phyloP scores from a whole-genome alignment of 2,113 vertebrate species.

The Tachysurus fulvidraco region DNA sequence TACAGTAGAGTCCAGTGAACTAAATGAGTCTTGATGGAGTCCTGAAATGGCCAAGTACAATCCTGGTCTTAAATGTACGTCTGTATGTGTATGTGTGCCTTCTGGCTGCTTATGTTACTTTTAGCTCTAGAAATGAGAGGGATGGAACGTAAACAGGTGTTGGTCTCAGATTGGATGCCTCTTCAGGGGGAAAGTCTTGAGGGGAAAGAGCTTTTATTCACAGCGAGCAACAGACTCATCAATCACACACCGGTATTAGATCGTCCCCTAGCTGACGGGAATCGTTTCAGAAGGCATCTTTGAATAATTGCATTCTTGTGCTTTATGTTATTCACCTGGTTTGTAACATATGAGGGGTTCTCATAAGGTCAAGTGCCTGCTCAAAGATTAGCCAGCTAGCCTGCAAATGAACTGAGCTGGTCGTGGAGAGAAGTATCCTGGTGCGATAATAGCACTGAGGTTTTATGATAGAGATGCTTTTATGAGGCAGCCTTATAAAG shows the following conservation, averaged over 20 bases:
- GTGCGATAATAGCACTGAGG: slow-evolving; percentile 32
- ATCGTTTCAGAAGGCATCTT: slow-evolving; percentile 64
- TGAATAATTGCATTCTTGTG: slow-evolving; percentile 68
- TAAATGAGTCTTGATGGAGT: too few species aligned
- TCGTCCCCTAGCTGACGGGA: slow-evolving; percentile 64
- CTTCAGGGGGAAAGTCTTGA: slow-evolving; percentile 39
- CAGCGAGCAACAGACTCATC: slow-evolving; percentile 53
- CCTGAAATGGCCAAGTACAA: not conserved
- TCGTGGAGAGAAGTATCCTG: slow-evolving; percentile 19
- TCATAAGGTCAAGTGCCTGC: slow-evolving; percentile 64
- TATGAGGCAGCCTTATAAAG: slow-evolving; percentile 23
- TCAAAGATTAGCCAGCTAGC: slow-evolving; percentile 44
- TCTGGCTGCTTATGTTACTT: slow-evolving; percentile 45
- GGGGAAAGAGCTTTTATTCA: slow-evolving; percentile 35
- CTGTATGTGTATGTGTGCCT: slow-evolving; percentile 26
- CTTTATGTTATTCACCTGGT: slow-evolving; percentile 65
- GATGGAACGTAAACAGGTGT: slow-evolving; percentile 46
- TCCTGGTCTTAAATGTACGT: not conserved
- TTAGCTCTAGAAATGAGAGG: slow-evolving; percentile 29
- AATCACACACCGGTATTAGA: slow-evolving; percentile 66
- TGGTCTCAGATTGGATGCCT: slow-evolving; percentile 45
- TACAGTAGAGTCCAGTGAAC: too few species aligned
- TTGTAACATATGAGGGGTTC: slow-evolving; percentile 58
- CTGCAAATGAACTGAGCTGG: slow-evolving; percentile 32
- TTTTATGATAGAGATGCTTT: slow-evolving; percentile 31